A percentile compares a stretch with the other conserved stretches of the same genome.
Conservation (phyloP, 2,797 vertebrate species). For the Falco peregrinus region DNA sequence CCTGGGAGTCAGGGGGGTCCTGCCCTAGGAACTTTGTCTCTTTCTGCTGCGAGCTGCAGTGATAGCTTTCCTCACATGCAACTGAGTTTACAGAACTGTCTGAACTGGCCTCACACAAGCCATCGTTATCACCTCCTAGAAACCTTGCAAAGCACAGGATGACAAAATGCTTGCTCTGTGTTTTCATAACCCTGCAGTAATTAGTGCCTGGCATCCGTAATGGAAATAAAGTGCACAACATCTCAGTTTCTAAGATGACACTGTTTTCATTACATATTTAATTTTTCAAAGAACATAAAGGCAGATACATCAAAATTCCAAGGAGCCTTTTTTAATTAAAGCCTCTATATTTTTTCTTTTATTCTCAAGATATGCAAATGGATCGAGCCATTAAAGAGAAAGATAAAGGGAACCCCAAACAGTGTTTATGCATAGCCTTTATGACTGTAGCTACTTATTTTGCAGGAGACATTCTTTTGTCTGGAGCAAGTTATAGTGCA, state of each 20-base stretch:
- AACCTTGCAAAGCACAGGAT: background rate
- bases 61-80: background rate
- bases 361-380: conserved; percentile 52
- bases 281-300: conserved; percentile 61
- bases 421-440: background rate
- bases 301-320: conserved; percentile 45
- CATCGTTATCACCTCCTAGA: background rate
- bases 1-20: background rate
- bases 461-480: conserved; percentile 18
- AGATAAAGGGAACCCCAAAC: background rate
- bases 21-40: no score
- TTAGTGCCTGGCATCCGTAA: background rate
- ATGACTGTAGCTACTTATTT: conserved; percentile 11
- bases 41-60: background rate
- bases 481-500: background rate
- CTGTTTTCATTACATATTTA: conserved; percentile 46
- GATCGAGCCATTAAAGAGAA: background rate
- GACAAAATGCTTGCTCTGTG: background rate
- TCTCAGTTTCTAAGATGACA: conserved; percentile 19
- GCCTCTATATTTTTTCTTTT: conserved; percentile 4
- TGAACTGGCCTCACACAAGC: background rate
- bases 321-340: conserved; percentile 66
- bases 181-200: background rate
- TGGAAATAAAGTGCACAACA: background rate
- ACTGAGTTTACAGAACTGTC: background rate